A percentile compares a stretch with the other conserved stretches of the same genome.
Evolutionary conservation across 2,797 vertebrate genomes (phyloP).

Genomic region (Staurois parvus): DNA sequence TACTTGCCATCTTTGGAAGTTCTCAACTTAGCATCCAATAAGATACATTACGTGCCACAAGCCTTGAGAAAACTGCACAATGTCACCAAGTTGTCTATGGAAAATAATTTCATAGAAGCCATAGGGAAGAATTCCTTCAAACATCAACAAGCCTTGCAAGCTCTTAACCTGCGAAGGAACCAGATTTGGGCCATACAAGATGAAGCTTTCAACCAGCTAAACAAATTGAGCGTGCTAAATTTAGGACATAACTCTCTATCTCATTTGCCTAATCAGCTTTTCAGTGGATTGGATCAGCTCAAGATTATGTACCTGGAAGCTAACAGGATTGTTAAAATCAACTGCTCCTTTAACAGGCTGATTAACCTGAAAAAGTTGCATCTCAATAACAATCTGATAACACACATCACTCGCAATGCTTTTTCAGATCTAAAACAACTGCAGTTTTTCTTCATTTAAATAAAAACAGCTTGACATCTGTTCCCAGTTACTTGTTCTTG

Average conservation of each 20-base stretch:
- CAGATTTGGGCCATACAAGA: constrained; percentile 72
- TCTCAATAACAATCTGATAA: constrained; percentile 72
- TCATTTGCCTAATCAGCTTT: constrained; percentile 75
- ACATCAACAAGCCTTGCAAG: constrained; percentile 59
- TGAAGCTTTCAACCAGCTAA: constrained; percentile 69
- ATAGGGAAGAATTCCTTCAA: constrained; percentile 72
- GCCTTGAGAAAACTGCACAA: constrained; percentile 69
- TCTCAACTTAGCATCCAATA: constrained; percentile 69
- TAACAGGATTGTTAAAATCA: constrained; percentile 67
- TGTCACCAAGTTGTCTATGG: constrained; percentile 67
- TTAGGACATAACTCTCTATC: constrained; percentile 72
- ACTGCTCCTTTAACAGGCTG: constrained; percentile 67
- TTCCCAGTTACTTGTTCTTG: constrained; percentile 45
- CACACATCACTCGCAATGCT: constrained; percentile 59
- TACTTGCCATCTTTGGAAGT: constrained; percentile 67
- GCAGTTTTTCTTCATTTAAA: constrained; percentile 70
- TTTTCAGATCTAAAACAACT: constrained; percentile 65
- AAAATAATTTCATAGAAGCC: constrained; percentile 71
- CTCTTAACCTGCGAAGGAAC: constrained; percentile 72
- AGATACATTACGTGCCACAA: constrained; percentile 69
- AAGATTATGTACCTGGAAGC: constrained; percentile 71
- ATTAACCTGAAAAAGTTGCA: constrained; percentile 69
- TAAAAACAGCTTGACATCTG: constrained; percentile 69
- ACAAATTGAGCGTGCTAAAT: constrained; percentile 68
- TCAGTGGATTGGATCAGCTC: constrained; percentile 67